Conservation (phyloP, 2,888 invertebrate species). For the Amblyjoppa proteus region DNA sequence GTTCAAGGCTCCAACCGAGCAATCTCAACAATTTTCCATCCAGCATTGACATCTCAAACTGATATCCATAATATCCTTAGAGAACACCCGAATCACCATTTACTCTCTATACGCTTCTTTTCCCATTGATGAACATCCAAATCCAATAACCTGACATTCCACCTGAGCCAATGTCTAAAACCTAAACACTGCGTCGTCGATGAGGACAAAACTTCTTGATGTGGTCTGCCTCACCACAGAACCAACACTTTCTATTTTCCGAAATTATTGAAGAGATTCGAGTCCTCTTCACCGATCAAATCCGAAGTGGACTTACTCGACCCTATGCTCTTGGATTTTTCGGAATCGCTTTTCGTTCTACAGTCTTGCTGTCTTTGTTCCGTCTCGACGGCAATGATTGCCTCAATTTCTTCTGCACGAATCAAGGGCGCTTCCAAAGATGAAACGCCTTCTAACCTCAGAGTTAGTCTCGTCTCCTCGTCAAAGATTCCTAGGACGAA, state of each 20-base stretch:
- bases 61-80: neutral
- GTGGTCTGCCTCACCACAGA: neutral
- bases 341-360: too few relatives aligned
- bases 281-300: too few relatives aligned
- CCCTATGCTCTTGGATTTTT: too few relatives aligned
- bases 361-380: neutral
- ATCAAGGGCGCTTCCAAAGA: neutral
- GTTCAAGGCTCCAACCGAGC: neutral
- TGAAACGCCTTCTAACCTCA: conserved; percentile 4
- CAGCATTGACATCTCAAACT: neutral
- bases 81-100: neutral
- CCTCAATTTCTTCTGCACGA: neutral
- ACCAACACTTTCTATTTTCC: too few relatives aligned
- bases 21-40: neutral
- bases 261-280: too few relatives aligned
- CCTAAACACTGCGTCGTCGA: neutral
- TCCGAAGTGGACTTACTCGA: too few relatives aligned
- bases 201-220: neutral
- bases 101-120: neutral
- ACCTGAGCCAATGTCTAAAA: neutral
- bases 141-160: neutral
- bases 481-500: neutral
- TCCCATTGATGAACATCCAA: neutral
- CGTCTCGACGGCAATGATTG: neutral
- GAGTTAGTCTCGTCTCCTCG: neutral